Evolutionary conservation across 2,888 invertebrate species (phyloP).

Genomic region (Aspidiotus rigidus): DNA sequence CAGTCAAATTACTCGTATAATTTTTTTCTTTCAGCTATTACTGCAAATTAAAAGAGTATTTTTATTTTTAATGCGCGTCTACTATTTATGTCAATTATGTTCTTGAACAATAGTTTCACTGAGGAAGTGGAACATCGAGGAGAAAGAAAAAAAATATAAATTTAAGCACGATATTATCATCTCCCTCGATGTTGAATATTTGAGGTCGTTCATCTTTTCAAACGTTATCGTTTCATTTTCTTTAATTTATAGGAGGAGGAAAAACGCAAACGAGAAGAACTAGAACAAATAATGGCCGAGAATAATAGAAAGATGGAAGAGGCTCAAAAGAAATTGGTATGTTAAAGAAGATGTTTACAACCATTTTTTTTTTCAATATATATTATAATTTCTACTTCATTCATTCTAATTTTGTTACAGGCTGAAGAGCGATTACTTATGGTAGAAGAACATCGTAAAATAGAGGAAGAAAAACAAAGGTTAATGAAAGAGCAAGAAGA

Average conservation of each 20-base stretch:
- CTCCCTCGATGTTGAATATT: no score
- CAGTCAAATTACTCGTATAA: not conserved
- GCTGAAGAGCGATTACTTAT: slow-evolving; percentile 93
- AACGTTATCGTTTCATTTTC: slow-evolving; percentile 3
- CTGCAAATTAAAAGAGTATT: slow-evolving; percentile 1
- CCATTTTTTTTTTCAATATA: not conserved
- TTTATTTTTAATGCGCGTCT: no score
- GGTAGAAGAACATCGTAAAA: slow-evolving; percentile 91
- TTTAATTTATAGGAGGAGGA: slow-evolving; percentile 89
- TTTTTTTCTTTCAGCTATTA: not conserved
- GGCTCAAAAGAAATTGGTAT: slow-evolving; percentile 90
- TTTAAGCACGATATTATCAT: no score
- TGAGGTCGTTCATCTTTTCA: not conserved
- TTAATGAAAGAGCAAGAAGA: slow-evolving; percentile 89
- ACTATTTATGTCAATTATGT: no score
- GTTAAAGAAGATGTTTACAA: slow-evolving; percentile 40
- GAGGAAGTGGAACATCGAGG: no score
- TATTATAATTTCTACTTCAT: no score
- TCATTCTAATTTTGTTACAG: slow-evolving; percentile 47
- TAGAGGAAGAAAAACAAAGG: slow-evolving; percentile 89
- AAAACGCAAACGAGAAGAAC: slow-evolving; percentile 85
- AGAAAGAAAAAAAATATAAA: no score
- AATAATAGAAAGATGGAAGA: slow-evolving; percentile 97
- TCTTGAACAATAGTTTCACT: no score
- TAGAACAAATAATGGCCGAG: slow-evolving; percentile 93